Conservation (phyloP, 2,888 invertebrate genomes). For the Lasioglossum leucozonium region DNA sequence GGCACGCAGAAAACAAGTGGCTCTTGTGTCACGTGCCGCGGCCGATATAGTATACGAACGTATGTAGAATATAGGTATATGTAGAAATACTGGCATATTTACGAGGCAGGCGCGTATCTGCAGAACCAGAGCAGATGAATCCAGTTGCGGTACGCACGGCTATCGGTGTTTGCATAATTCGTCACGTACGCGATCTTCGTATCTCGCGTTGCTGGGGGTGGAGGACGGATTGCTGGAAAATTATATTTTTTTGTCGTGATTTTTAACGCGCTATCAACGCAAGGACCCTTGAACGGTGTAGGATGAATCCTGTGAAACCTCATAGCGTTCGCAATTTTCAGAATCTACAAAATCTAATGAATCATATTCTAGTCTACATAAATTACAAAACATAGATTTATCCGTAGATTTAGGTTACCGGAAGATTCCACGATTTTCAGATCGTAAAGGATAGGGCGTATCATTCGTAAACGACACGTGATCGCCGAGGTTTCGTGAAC, state of each 20-base stretch:
- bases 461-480: neutral
- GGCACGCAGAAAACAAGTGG: constrained; percentile 54
- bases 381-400: neutral
- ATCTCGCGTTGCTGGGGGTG: constrained; percentile 2
- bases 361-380: neutral
- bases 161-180: constrained; percentile 44
- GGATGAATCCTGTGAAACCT: too few species aligned
- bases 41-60: constrained; percentile 13
- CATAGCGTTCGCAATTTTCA: neutral
- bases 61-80: neutral
- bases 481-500: neutral
- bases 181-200: neutral
- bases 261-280: neutral
- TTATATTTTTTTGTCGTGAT: neutral
- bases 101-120: constrained; percentile 41
- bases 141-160: constrained; percentile 30
- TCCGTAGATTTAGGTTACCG: neutral
- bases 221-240: neutral
- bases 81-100: constrained; percentile 32
- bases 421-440: neutral
- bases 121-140: constrained; percentile 44
- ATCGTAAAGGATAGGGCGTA: neutral
- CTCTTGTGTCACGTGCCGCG: constrained; percentile 38
- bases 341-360: neutral
- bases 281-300: neutral